Evolutionary conservation across 35 echinoderm and acorn worm species (phyloP), one percentile per base, ranked within the genome.

Genomic region (Lytechinus variegatus): DNA sequence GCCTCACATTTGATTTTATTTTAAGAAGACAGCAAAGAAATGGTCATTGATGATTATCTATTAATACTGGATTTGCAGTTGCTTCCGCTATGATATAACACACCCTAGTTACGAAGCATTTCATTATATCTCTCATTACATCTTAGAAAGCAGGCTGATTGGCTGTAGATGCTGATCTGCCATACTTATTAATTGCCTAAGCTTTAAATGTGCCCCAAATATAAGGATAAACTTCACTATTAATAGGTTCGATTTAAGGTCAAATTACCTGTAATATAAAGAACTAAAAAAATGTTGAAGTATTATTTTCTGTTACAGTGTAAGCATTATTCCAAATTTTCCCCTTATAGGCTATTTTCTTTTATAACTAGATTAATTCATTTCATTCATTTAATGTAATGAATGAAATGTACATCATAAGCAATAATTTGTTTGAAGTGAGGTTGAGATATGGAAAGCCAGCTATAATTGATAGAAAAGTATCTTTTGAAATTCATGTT

Each of bases 21-120:
- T 90, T 28, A 90, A 54, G 88, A 54, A 90, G 27, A 54, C 27
- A 90, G 88, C 88, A 90, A 52, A 44, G 19, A 52, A 93, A 5
- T 93, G 92, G 92, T 93, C 53, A n/a, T 93, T 53, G 92, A 93
- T 93, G 92, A 57, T 93, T 54, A 93, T 93, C 92, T 93, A 57
- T 55, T 57, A 55, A 93, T 55, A 10, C 92, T 11, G n/a, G 92
- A 93, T 93, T 54, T 54, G 27, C 52, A 93, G 53, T 93, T 93
- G 92, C 92, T 93, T 93, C 92, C 92, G 92, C 92, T 93, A 10
- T 54, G 27, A 5, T 10, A 57, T 44, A 53, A 93, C 92, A 93
- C 92, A 57, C 92, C 92, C 92, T 93, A 54, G 53, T 93, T 55
- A 93, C 54, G 28, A 93, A 93, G 53, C 92, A 55, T 93, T 24